Conservation (phyloP, 2,888 invertebrate species). For the Cephus sareptanus region DNA sequence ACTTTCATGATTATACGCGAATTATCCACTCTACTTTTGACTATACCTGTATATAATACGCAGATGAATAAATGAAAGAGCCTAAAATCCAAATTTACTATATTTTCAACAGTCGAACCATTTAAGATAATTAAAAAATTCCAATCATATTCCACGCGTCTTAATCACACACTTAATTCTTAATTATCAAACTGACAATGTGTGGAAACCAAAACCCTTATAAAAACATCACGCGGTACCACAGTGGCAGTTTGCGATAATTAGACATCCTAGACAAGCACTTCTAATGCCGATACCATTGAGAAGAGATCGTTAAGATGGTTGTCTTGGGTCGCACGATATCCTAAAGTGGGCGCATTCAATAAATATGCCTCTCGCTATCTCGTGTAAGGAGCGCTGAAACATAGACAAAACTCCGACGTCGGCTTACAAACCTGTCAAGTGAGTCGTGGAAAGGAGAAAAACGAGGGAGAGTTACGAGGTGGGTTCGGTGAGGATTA, state of each 20-base stretch:
- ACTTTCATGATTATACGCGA: neutral
- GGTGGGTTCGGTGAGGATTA: conserved; percentile 14
- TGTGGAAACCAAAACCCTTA: neutral
- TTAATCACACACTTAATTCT: neutral
- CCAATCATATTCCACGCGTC: neutral
- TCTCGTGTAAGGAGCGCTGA: neutral
- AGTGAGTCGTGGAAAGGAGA: conserved; percentile 11
- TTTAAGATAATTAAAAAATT: neutral
- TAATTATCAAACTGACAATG: neutral
- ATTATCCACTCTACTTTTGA: neutral
- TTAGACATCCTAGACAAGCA: conserved; percentile 35
- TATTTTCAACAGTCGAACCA: neutral
- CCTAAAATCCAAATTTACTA: neutral
- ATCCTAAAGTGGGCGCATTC: neutral
- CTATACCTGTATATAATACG: neutral
- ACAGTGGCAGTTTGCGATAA: conserved; percentile 25
- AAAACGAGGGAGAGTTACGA: conserved; percentile 19
- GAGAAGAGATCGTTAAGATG: conserved; percentile 51
- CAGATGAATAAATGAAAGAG: neutral
- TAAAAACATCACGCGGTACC: neutral
- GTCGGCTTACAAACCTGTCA: conserved; percentile 36
- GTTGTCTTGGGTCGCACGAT: conserved; percentile 36
- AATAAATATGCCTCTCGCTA: neutral
- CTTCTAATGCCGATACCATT: conserved; percentile 38
- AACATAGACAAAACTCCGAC: neutral